A percentile compares a stretch with the other conserved stretches of the same genome.
Conservation (phyloP, 1,140 invertebrate species). For the Megathymus violae region DNA sequence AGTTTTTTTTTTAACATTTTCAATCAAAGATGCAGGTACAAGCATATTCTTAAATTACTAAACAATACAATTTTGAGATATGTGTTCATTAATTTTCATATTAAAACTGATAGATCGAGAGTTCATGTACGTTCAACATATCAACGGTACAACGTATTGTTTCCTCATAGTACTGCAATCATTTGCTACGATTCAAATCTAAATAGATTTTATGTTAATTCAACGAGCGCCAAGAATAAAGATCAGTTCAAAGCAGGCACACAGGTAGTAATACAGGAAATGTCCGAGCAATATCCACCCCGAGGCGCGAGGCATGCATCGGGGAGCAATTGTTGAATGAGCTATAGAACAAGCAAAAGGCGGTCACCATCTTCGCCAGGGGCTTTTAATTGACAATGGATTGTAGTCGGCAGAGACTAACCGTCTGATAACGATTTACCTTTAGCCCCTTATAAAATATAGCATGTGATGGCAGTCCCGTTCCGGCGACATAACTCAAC, state of each 20-base stretch:
- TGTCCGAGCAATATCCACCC: slow-evolving; percentile 68
- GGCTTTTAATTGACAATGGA: slow-evolving; percentile 75
- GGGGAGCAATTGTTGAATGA: slow-evolving; percentile 70
- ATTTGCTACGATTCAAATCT: slow-evolving; percentile 63
- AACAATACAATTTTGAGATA: too few species aligned
- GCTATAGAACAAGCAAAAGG: slow-evolving; percentile 74
- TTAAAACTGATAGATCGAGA: slow-evolving; percentile 31
- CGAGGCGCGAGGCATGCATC: slow-evolving; percentile 67
- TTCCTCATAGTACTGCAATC: slow-evolving; percentile 61
- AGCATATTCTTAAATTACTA: background rate
- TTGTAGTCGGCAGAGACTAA: slow-evolving; percentile 53
- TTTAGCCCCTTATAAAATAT: slow-evolving; percentile 56
- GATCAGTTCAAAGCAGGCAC: slow-evolving; percentile 59
- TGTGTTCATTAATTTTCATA: too few species aligned
- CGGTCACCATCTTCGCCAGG: slow-evolving; percentile 59
- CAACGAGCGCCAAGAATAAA: slow-evolving; percentile 62
- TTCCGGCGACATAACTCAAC: slow-evolving; percentile 22
- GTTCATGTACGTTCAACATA: slow-evolving; percentile 48
- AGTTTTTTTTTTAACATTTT: background rate
- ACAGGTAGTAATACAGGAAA: slow-evolving; percentile 75
- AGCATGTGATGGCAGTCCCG: slow-evolving; percentile 29
- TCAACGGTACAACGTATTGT: slow-evolving; percentile 56
- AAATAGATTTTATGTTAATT: slow-evolving; percentile 78
- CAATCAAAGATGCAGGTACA: too few species aligned
- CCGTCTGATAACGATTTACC: slow-evolving; percentile 53